Base-by-base conservation (phyloP, 2,113 vertebrate species). In the Dipodomys merriami region DNA sequence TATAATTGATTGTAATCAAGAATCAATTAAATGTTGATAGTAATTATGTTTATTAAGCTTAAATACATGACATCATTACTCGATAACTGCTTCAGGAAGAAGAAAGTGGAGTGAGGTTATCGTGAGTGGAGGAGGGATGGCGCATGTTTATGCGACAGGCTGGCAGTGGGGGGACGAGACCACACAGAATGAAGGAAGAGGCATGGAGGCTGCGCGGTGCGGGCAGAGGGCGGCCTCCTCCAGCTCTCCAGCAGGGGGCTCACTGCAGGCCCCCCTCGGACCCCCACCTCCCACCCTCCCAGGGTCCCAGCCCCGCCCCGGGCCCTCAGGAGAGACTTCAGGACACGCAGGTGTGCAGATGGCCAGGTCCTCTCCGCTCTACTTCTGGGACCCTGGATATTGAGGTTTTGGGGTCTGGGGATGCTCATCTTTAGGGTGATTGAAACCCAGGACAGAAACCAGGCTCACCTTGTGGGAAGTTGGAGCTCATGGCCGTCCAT, bases 1-100 rank as follows among this genome's bases (percentile, higher is more conserved):
- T 97, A 96, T 98, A 98, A 98, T 98, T 98, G 97, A 97, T 98
- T 97, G 95, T 98, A 98, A 98, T 98, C 98, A 98, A 97, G 97
- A 97, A 98, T 98, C 98, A 98, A 98, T 98, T 98, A 98, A 97
- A 98, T 97, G 92, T 96, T 97, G 96, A 95, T 98, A 97, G 96
- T 96, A 97, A 98, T 98, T 96, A 93, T 97, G 97, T 98, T 98
- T 97, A 97, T 97, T 91, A 96, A 93, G 97, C 97, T 97, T 96
- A 98, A 96, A 95, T 95, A 96, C 94, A 96, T 96, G 95, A 91
- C 94, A 95, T 96, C 97, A 94, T 95, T 96, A 53, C 78, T 76
- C 95, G 57, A 33, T 90, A 91, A 95, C 91, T 3, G 20, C 95
- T 96, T 96, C 95, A 76, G 83, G 80, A 96, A 91, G 96, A 90